Conservation (phyloP, 2,888 invertebrate genomes). For the Drosophila anomelani region DNA sequence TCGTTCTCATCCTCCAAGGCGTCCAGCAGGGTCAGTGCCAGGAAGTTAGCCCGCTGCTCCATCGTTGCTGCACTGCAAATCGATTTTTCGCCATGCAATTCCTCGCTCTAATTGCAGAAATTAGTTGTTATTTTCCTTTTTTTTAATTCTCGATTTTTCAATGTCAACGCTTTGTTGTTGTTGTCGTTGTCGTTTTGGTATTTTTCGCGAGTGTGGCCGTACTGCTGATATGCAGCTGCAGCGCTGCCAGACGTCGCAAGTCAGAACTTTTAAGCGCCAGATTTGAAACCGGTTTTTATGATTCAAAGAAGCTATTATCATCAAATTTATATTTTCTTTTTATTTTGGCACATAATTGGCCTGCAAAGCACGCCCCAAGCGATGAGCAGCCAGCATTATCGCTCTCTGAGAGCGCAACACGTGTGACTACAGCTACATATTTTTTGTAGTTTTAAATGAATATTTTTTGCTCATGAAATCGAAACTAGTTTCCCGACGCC, state of each 20-base stretch:
- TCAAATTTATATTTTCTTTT: neutral
- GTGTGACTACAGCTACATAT: constrained; percentile 51
- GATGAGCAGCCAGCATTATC: constrained; percentile 27
- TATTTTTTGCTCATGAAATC: constrained; percentile 29
- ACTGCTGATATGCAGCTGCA: neutral
- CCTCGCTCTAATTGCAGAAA: constrained; percentile 35
- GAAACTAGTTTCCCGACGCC: constrained; percentile 61
- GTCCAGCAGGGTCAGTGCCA: constrained; percentile 82
- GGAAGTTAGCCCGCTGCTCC: constrained; percentile 81
- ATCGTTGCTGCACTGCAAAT: constrained; percentile 52
- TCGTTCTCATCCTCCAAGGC: constrained; percentile 84
- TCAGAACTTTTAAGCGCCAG: constrained; percentile 13
- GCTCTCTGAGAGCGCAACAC: constrained; percentile 63
- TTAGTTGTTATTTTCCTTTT: constrained; percentile 24
- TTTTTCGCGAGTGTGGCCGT: constrained; percentile 36
- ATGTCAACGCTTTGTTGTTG: constrained; percentile 60
- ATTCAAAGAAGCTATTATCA: neutral
- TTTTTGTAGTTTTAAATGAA: constrained; percentile 16
- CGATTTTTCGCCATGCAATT: constrained; percentile 61
- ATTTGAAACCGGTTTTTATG: constrained; percentile 21
- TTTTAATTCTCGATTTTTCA: constrained; percentile 51
- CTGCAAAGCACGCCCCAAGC: constrained; percentile 31
- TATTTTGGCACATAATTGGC: constrained; percentile 27
- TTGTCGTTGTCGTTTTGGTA: constrained; percentile 35
- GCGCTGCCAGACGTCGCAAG: constrained; percentile 15